These are phyloP conservation scores for Linnaemya vulpina DNA, from an alignment of 2,888 invertebrate genomes.

Conservation along the genomic window DNA sequence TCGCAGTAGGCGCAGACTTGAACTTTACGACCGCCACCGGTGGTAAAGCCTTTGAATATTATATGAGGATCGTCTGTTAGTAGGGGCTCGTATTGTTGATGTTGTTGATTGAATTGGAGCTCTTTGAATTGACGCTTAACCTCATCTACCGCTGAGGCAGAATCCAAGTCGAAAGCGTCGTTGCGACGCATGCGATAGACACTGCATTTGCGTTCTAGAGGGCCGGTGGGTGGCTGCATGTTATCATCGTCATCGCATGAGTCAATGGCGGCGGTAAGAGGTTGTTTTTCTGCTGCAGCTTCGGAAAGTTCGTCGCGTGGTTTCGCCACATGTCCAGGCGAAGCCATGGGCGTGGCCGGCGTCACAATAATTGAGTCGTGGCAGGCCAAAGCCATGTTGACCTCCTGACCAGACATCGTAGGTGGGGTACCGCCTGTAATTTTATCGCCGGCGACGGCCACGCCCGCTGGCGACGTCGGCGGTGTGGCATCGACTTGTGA, in stretches of 20 bases:
- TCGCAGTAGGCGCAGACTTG: constrained; percentile 82
- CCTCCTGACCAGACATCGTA: constrained; percentile 74
- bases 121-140: constrained; percentile 79
- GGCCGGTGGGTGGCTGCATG: constrained; percentile 78
- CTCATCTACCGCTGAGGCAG: constrained; percentile 72
- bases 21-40: constrained; percentile 79
- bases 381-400: constrained; percentile 75
- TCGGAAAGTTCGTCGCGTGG: constrained; percentile 74
- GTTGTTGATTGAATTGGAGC: constrained; percentile 78
- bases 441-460: constrained; percentile 75
- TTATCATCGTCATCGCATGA: constrained; percentile 76
- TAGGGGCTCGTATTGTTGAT: constrained; percentile 79
- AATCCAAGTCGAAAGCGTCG: constrained; percentile 78
- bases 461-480: constrained; percentile 79
- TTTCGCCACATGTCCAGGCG: constrained; percentile 81
- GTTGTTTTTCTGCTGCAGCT: constrained; percentile 76
- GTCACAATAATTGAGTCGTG: constrained; percentile 83
- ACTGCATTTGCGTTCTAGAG: constrained; percentile 82
- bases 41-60: constrained; percentile 80
- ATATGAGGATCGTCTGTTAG: constrained; percentile 81
- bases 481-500: constrained; percentile 82
- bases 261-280: constrained; percentile 73
- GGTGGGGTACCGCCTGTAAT: constrained; percentile 73
- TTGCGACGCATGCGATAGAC: constrained; percentile 82
- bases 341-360: constrained; percentile 83